Percentiles rank a stretch among this genome's conserved stretches.
Conservation (phyloP, 1,140 invertebrate species). For the Zophobas morio region DNA sequence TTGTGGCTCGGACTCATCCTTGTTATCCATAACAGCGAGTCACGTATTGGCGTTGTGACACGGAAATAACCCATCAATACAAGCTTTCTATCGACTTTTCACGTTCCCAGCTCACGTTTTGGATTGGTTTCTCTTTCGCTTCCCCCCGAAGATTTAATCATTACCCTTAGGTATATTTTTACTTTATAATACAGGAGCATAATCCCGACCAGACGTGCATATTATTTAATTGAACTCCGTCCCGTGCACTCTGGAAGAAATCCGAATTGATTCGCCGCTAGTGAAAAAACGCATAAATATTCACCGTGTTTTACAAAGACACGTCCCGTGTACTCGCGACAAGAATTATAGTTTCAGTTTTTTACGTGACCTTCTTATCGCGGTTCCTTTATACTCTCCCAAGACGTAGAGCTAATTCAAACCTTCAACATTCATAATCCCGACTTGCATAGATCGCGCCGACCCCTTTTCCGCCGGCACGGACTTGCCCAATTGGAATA, state of each 20-base stretch:
- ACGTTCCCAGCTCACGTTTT: conserved; percentile 56
- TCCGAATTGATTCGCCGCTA: no score
- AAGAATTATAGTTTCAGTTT: conserved; percentile 6
- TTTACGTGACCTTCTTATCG: conserved; percentile 17
- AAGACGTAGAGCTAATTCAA: conserved; percentile 5
- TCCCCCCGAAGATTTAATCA: conserved; percentile 56
- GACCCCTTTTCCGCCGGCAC: not conserved
- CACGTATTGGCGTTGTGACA: conserved; percentile 54
- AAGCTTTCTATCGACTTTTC: conserved; percentile 56
- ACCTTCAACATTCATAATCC: not conserved
- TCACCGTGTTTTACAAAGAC: no score
- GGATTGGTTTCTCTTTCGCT: conserved; percentile 55
- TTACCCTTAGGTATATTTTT: conserved; percentile 51
- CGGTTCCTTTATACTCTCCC: not conserved
- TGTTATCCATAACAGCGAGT: conserved; percentile 48
- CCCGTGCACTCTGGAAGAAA: not conserved
- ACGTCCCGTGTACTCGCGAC: not conserved
- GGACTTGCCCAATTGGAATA: not conserved
- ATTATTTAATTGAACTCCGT: conserved; percentile 37
- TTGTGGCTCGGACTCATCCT: conserved; percentile 34
- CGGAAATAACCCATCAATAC: conserved; percentile 59
- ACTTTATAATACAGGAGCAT: conserved; percentile 32
- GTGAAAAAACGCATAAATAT: no score
- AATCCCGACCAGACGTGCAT: conserved; percentile 25
- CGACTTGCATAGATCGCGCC: not conserved